Evolutionary conservation across 2,113 vertebrate genomes (phyloP).

Genomic region (Zapus hudsonius): DNA sequence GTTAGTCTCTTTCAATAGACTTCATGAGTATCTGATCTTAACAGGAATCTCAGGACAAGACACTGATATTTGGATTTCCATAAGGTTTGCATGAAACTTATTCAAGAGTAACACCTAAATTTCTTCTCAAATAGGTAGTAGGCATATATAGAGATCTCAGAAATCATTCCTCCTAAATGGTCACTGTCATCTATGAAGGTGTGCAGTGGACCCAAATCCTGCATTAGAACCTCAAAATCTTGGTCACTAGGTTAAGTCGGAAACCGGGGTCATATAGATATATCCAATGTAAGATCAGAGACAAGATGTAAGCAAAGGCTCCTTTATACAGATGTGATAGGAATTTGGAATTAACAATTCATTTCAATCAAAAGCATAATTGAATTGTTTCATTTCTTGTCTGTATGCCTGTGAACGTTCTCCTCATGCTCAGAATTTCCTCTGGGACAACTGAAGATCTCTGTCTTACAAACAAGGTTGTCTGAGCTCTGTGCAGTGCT

Average conservation of each 20-base stretch:
- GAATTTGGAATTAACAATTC: background rate
- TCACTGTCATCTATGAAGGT: background rate
- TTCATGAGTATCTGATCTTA: background rate
- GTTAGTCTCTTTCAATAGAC: background rate
- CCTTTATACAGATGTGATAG: background rate
- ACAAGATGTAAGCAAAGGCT: background rate
- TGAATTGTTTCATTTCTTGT: background rate
- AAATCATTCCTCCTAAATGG: background rate
- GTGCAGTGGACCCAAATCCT: background rate
- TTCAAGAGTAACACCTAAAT: background rate
- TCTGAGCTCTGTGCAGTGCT: background rate
- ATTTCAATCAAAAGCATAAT: background rate
- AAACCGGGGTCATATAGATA: fast-evolving
- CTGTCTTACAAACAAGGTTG: background rate
- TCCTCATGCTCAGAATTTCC: background rate
- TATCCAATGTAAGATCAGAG: background rate
- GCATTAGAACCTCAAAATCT: background rate
- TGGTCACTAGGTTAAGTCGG: background rate
- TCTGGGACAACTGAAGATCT: background rate
- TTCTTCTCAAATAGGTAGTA: background rate
- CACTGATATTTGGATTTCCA: background rate
- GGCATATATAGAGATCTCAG: background rate
- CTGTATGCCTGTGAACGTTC: background rate
- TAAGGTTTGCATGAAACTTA: background rate
- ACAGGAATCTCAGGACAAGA: background rate